phyloP scores from a whole-genome alignment of 1,140 invertebrate genomes.

The Sycophaga agraensis region DNA sequence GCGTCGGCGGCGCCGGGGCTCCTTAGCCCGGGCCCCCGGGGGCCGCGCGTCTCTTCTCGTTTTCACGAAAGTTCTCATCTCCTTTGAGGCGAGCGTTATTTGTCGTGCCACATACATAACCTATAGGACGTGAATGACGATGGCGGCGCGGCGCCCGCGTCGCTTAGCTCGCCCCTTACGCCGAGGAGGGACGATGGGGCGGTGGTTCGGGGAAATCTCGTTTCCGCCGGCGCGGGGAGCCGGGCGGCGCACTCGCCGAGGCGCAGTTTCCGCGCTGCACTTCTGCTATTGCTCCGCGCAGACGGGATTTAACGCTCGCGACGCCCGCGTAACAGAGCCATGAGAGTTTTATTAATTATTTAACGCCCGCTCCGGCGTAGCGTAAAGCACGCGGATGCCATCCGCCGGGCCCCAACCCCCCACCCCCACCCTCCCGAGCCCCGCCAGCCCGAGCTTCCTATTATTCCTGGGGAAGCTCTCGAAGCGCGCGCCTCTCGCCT shows the following conservation, averaged over 20 bases:
- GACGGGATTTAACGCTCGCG: constrained; percentile 8
- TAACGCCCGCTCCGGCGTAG: too few species aligned
- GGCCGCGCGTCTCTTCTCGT: neutral
- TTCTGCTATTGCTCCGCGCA: neutral
- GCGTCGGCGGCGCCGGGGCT: too few species aligned
- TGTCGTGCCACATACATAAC: neutral
- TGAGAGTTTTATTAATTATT: constrained; percentile 11
- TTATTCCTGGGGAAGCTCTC: too few species aligned
- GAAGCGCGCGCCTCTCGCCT: too few species aligned
- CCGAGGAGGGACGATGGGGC: neutral
- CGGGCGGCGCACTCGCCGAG: neutral
- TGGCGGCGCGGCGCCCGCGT: neutral
- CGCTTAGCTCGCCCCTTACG: neutral
- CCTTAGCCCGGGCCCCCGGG: too few species aligned
- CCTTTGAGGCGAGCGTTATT: constrained; percentile 15
- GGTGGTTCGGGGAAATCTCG: neutral
- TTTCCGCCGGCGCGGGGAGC: too few species aligned
- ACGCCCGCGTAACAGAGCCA: neutral
- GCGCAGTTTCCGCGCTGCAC: neutral
- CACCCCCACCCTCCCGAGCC: too few species aligned
- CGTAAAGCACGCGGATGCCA: too few species aligned
- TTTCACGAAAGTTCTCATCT: neutral
- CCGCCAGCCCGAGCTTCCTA: too few species aligned
- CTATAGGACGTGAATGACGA: neutral
- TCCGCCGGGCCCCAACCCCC: too few species aligned